Evolutionary conservation across 1,140 invertebrate species (phyloP).

Genomic region (Tetramorium alpestre): DNA sequence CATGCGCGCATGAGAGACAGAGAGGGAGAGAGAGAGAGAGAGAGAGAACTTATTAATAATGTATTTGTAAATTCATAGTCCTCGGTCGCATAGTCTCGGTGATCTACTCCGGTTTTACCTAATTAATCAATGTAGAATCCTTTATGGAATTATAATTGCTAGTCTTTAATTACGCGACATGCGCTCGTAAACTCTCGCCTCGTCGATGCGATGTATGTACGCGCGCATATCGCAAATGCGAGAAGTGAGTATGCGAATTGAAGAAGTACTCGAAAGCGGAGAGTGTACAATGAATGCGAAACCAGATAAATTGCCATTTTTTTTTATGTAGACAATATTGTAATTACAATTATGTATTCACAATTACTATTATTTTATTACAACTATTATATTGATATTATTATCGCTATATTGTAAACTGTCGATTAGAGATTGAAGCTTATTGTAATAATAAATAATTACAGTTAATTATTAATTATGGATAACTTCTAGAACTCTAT

Average conservation of each 20-base stretch:
- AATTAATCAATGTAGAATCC: constrained; percentile 70
- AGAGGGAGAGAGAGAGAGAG: background rate
- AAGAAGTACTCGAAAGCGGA: constrained; percentile 23
- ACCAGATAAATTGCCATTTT: constrained; percentile 63
- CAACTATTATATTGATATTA: constrained; percentile 43
- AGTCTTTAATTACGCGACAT: constrained; percentile 76
- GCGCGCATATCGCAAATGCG: constrained; percentile 41
- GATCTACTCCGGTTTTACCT: constrained; percentile 66
- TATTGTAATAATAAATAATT: constrained; percentile 40
- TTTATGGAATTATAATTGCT: constrained; percentile 77
- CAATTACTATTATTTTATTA: constrained; percentile 60
- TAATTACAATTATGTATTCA: constrained; percentile 68
- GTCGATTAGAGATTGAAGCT: constrained; percentile 44
- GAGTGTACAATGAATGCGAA: constrained; percentile 9
- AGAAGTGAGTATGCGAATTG: constrained; percentile 46
- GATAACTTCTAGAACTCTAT: constrained; percentile 52
- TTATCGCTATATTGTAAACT: constrained; percentile 58
- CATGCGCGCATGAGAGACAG: background rate
- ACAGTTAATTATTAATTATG: constrained; percentile 61
- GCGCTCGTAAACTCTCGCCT: constrained; percentile 59
- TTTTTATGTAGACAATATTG: constrained; percentile 65
- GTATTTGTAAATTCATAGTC: constrained; percentile 61
- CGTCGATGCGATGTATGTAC: constrained; percentile 24
- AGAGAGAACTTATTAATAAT: constrained; percentile 67
- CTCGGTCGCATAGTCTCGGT: background rate